Percentiles rank a stretch among this genome's conserved stretches.
Conservation (phyloP, 2,797 vertebrate genomes). For the Brotula barbata region DNA sequence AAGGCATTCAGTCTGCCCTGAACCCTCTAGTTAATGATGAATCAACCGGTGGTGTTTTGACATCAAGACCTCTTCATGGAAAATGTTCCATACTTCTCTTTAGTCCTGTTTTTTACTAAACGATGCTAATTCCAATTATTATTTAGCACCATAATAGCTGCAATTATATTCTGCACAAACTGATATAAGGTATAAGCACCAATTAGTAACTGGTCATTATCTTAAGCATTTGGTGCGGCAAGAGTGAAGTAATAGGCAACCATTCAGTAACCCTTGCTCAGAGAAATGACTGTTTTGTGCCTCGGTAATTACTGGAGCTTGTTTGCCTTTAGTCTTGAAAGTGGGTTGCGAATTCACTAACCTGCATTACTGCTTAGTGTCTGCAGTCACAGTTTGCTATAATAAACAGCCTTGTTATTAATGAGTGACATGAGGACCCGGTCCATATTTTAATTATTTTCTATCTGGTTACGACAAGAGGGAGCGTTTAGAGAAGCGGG, state of each 20-base stretch:
- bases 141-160: constrained; percentile 84
- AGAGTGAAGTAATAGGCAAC: constrained; percentile 83
- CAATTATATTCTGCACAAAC: constrained; percentile 84
- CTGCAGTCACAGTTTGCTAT: constrained; percentile 58
- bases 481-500: constrained; percentile 28
- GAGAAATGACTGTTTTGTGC: constrained; percentile 74
- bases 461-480: constrained; percentile 45
- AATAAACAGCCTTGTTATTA: constrained; percentile 58
- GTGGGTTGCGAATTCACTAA: constrained; percentile 69
- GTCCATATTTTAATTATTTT: constrained; percentile 56
- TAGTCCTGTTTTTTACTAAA: constrained; percentile 69
- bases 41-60: constrained; percentile 74
- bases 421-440: constrained; percentile 44
- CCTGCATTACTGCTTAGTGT: constrained; percentile 63
- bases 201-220: constrained; percentile 89
- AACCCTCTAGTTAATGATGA: constrained; percentile 76
- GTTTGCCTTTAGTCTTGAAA: constrained; percentile 78
- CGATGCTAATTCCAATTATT: constrained; percentile 84
- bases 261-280: constrained; percentile 76
- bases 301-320: constrained; percentile 78
- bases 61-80: constrained; percentile 68
- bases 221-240: constrained; percentile 83
- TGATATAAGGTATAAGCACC: constrained; percentile 86
- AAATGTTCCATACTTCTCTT: constrained; percentile 71
- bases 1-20: constrained; percentile 70